A percentile compares a stretch with the other conserved stretches of the same genome.
Evolutionary conservation across 1,140 invertebrate genomes (phyloP).

Genomic region (Lamellibrachia luymesi): DNA sequence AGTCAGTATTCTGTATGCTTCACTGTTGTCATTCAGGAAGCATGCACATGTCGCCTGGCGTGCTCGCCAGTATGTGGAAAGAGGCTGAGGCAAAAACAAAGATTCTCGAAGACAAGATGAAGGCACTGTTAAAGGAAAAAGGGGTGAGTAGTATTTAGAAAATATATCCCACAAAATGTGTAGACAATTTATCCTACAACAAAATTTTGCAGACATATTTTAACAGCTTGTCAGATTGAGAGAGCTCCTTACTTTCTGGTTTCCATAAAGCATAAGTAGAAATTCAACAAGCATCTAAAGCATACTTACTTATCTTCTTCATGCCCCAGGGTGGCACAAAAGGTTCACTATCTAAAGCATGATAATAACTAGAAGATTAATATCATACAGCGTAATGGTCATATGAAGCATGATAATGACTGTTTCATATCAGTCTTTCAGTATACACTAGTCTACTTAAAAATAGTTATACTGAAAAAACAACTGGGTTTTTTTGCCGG

Average conservation of each 20-base stretch:
- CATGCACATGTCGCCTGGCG: slow-evolving; percentile 27
- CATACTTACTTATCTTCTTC: too few species aligned
- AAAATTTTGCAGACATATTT: neutral
- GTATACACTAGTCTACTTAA: too few species aligned
- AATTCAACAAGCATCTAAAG: too few species aligned
- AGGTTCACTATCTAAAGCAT: too few species aligned
- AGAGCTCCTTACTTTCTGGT: neutral
- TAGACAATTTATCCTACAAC: neutral
- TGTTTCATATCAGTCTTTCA: too few species aligned
- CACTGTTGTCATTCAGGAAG: neutral
- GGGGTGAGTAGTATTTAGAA: slow-evolving; percentile 15
- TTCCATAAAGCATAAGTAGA: too few species aligned
- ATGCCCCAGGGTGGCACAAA: too few species aligned
- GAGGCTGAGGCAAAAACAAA: slow-evolving; percentile 26
- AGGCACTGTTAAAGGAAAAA: slow-evolving; percentile 26
- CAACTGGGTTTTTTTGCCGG: too few species aligned
- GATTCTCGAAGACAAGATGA: slow-evolving; percentile 28
- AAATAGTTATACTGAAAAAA: too few species aligned
- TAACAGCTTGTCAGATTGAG: neutral
- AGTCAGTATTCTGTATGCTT: neutral
- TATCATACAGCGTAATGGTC: too few species aligned
- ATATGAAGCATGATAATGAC: too few species aligned
- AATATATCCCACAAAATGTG: neutral
- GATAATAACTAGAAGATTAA: too few species aligned
- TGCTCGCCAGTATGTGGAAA: slow-evolving; percentile 28